Conservation (phyloP, 2,113 vertebrate species). For the Pachycephala philippinensis region DNA sequence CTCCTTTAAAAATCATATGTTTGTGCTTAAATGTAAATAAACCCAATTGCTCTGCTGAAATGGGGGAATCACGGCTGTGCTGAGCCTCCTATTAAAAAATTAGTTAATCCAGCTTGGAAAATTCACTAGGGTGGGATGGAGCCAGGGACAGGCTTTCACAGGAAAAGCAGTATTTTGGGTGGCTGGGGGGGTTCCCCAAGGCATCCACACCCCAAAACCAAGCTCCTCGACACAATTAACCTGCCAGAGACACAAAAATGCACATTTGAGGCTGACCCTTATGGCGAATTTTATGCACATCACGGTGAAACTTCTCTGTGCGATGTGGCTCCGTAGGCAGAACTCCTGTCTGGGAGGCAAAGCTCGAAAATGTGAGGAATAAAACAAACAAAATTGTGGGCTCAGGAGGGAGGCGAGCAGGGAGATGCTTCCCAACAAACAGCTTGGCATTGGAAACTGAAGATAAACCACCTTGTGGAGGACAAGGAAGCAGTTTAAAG, state of each 20-base stretch:
- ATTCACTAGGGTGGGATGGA: not conserved
- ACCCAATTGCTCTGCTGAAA: not conserved
- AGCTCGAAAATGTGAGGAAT: not conserved
- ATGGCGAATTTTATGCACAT: fast-evolving
- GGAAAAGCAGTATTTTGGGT: not conserved
- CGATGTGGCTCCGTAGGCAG: not conserved
- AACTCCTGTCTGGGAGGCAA: not conserved
- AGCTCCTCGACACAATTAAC: not conserved
- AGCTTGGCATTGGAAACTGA: not conserved
- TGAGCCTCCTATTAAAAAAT: not conserved
- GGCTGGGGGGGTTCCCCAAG: fast-evolving
- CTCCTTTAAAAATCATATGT: not conserved
- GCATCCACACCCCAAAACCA: not conserved
- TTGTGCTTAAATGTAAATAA: conserved; percentile 6
- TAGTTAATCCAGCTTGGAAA: not conserved
- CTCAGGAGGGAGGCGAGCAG: not conserved
- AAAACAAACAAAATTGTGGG: not conserved
- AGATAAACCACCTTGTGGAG: not conserved
- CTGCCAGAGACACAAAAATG: not conserved
- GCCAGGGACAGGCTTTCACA: not conserved
- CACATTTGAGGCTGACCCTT: not conserved
- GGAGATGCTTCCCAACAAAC: not conserved
- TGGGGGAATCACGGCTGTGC: fast-evolving
- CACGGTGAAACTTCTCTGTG: fast-evolving
- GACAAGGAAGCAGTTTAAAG: not conserved